Percentiles rank a stretch among this genome's conserved stretches.
Conservation (phyloP, 64 coral and sea anemone genomes). For the Montipora foliosa region DNA sequence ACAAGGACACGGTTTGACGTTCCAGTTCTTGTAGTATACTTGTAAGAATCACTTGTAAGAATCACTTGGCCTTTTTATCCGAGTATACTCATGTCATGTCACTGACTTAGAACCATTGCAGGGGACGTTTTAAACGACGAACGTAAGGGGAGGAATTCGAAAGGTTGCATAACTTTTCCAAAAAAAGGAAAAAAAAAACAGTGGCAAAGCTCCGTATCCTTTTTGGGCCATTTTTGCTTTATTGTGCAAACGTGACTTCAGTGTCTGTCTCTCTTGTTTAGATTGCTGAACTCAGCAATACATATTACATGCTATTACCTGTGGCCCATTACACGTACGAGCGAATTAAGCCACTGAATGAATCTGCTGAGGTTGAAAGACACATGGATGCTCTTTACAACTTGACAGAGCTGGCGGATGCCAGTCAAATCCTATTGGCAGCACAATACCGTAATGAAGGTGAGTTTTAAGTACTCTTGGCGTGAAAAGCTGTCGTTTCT, state of each 20-base stretch:
- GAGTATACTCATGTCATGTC: no score
- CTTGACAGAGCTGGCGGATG: conserved; percentile 78
- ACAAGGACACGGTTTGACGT: no score
- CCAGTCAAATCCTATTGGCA: conserved; percentile 78
- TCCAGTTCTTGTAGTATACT: no score
- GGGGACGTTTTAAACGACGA: no score
- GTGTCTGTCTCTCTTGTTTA: not conserved
- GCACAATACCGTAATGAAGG: conserved; percentile 82
- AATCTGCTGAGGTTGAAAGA: conserved; percentile 7
- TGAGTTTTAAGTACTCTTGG: not conserved
- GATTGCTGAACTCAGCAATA: conserved; percentile 89
- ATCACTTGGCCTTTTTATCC: no score
- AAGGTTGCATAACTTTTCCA: no score
- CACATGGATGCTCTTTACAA: conserved; percentile 54
- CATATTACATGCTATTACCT: conserved; percentile 89
- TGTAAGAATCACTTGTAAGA: no score
- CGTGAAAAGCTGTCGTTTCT: not conserved
- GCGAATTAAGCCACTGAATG: conserved; percentile 76
- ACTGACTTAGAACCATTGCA: no score
- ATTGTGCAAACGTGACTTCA: not conserved
- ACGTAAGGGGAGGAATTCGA: no score
- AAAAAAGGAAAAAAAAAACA: no score
- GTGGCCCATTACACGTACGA: conserved; percentile 79
- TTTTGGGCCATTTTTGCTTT: no score
- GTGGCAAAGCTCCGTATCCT: no score